Evolutionary conservation across 2,888 invertebrate genomes (phyloP).

Genomic region (Philhelius pedissequus): DNA sequence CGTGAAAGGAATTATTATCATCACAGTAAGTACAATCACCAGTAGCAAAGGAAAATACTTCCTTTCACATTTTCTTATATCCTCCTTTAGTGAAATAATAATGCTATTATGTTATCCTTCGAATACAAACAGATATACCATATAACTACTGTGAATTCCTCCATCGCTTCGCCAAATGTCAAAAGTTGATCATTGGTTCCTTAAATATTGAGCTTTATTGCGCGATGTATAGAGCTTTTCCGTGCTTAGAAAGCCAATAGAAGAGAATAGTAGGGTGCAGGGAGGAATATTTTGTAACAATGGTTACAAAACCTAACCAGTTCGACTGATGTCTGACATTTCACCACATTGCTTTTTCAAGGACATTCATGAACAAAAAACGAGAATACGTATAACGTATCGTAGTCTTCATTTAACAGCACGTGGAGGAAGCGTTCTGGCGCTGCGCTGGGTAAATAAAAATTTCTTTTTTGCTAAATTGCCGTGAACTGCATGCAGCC

Average conservation of each 20-base stretch:
- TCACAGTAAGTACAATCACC: not conserved
- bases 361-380: not conserved
- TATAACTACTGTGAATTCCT: no score
- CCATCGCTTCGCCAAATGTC: not conserved
- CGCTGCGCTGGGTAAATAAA: not conserved
- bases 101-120: constrained; percentile 42
- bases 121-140: not conserved
- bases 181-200: constrained; percentile 19
- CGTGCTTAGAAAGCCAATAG: not conserved
- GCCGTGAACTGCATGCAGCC: constrained; percentile 34
- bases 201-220: constrained; percentile 22
- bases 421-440: not conserved
- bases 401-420: not conserved
- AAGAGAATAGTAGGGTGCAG: no score
- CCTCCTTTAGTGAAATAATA: constrained; percentile 50
- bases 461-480: not conserved
- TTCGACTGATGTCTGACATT: constrained; percentile 33
- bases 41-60: not conserved
- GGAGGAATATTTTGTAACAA: not conserved
- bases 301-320: not conserved
- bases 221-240: constrained; percentile 18
- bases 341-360: constrained; percentile 37
- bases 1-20: constrained; percentile 12
- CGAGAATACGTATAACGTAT: not conserved
- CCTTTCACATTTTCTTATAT: constrained; percentile 3